These are phyloP conservation scores for Alsophila aescularia DNA, from an alignment of 2,888 invertebrate genomes.

Conservation along the genomic window DNA sequence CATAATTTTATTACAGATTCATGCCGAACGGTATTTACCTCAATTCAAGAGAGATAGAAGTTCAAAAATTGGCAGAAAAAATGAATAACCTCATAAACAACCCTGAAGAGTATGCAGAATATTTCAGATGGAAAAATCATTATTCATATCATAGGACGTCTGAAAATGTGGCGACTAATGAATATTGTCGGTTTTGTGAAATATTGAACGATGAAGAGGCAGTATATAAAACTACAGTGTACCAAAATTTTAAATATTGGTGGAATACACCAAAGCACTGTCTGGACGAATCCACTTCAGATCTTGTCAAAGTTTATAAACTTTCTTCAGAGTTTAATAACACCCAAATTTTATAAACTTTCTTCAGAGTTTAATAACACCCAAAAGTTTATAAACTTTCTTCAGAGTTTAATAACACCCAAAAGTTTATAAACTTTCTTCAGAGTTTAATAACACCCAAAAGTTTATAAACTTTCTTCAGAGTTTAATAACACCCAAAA, in stretches of 20 bases:
- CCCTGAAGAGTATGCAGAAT: conserved; percentile 58
- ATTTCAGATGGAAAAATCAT: conserved; percentile 70
- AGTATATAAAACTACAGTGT: conserved; percentile 49
- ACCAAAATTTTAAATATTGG: conserved; percentile 60
- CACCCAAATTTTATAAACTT: no score
- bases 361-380: no score
- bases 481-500: no score
- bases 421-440: no score
- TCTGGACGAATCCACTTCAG: neutral
- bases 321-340: no score
- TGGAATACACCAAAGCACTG: conserved; percentile 56
- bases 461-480: no score
- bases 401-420: no score
- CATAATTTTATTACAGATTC: conserved; percentile 71
- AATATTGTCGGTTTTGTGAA: conserved; percentile 68
- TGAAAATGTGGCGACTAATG: conserved; percentile 60
- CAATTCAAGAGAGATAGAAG: conserved; percentile 57
- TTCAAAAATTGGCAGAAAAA: conserved; percentile 51
- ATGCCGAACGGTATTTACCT: conserved; percentile 71
- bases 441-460: no score
- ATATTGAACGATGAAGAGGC: conserved; percentile 58
- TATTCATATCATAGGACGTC: conserved; percentile 59
- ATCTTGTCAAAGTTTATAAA: no score
- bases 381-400: no score
- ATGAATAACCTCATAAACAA: conserved; percentile 62